Base-by-base conservation (phyloP, 2,113 vertebrate species). In the Rattus norvegicus region DNA sequence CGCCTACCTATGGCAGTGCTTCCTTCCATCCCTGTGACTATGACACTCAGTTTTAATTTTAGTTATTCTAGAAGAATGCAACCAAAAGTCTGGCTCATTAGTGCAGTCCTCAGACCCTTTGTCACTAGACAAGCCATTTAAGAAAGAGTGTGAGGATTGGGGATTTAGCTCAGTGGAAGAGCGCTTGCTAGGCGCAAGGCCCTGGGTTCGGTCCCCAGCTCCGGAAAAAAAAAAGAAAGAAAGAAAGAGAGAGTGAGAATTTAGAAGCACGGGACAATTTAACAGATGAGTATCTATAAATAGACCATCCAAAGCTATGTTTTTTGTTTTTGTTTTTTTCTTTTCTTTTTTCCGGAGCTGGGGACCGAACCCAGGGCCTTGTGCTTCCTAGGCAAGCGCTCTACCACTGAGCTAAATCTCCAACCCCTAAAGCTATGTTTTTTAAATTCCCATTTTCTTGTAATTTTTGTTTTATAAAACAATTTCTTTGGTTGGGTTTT, bases 361-460 rank as follows among this genome's bases (percentile, higher is more conserved):
- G 43, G 43, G 43, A 43, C 43, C 43, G 43, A 43, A 43, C 43
- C 43, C 43, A 43, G 43, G 43, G 43, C 43, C 43, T 43, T 43
- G 43, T 3, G 43, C 43, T 43, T 43, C 43, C 43, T 43, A 43
- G 43, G 43, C 43, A 43, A 43, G 43, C 43, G 43, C 43, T 43
- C 43, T 43, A 43, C 43, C 43, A 43, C 43, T 43, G 43, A 43
- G 43, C 43, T 43, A 43, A 43, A 43, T 43, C 43, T 3, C 43
- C 43, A 43, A 43, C 43, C 43, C 43, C 43, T 3, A 43, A 43
- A 43, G 43, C 43, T 84, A 10, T 69, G 17, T 92, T 11, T 79
- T 93, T 70, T 69, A 90, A 24, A 88, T 79, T 92, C 72, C 33
- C 33, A 11, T 88, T 95, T 87, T 94, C 75, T 95, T 86, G 54